phyloP scores from a whole-genome alignment of 2,888 invertebrate genomes.

The Acanthosoma haemorrhoidale region DNA sequence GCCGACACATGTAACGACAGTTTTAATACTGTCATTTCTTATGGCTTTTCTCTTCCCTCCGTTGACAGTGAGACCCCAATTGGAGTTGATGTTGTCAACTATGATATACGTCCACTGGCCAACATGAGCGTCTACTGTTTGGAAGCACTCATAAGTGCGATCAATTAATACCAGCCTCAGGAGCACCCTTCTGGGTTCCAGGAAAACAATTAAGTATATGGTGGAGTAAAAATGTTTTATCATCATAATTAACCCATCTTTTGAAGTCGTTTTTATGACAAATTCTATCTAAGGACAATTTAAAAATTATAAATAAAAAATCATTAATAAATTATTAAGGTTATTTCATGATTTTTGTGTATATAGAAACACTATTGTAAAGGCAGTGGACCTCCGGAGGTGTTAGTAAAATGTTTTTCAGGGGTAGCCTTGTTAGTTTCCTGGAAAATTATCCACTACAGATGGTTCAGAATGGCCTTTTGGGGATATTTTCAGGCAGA shows the following conservation, averaged over 20 bases:
- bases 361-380: too few relatives aligned
- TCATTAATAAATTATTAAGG: too few relatives aligned
- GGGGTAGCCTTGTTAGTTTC: too few relatives aligned
- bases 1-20: conserved; percentile 7
- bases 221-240: conserved; percentile 20
- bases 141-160: conserved; percentile 16
- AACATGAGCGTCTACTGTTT: conserved; percentile 27
- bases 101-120: conserved; percentile 25
- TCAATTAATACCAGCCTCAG: conserved; percentile 13
- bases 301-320: too few relatives aligned
- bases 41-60: conserved; percentile 30
- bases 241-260: conserved; percentile 34
- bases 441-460: too few relatives aligned
- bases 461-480: too few relatives aligned
- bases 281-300: conserved; percentile 37
- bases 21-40: not conserved
- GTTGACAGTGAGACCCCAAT: conserved; percentile 33
- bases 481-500: too few relatives aligned
- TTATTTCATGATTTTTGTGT: too few relatives aligned
- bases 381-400: too few relatives aligned
- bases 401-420: too few relatives aligned
- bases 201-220: conserved; percentile 30
- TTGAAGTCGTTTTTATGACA: conserved; percentile 32
- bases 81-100: conserved; percentile 16
- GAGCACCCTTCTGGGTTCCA: conserved; percentile 33